A percentile compares a stretch with the other conserved stretches of the same genome.
Conservation (phyloP, 2,113 vertebrate species). For the Brachyhypopomus gauderio region DNA sequence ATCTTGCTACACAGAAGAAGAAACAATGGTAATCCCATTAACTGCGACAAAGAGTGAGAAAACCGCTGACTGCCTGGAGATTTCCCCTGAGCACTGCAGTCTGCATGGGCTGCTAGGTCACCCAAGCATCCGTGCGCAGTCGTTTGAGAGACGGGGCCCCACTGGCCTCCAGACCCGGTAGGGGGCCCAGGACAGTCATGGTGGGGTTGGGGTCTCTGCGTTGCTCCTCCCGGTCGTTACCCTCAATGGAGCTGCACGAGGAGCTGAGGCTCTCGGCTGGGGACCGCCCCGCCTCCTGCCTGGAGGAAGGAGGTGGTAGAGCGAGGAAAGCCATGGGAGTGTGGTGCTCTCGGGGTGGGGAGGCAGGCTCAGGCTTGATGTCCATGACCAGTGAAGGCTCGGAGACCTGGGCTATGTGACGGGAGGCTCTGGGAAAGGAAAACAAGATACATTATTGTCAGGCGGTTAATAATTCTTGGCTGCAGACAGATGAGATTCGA, state of each 20-base stretch:
- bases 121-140: conserved; percentile 92
- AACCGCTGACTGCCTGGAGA: background rate
- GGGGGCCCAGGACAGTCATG: conserved; percentile 71
- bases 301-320: conserved; percentile 64
- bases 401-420: conserved; percentile 84
- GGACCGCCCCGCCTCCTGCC: conserved; percentile 86
- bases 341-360: conserved; percentile 83
- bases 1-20: conserved; percentile 39
- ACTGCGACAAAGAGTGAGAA: conserved; percentile 38
- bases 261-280: conserved; percentile 91
- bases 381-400: conserved; percentile 86
- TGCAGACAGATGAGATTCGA: too few relatives aligned
- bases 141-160: conserved; percentile 89
- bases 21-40: conserved; percentile 39
- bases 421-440: conserved; percentile 73
- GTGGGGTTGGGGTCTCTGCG: conserved; percentile 82
- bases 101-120: conserved; percentile 77
- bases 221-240: conserved; percentile 85
- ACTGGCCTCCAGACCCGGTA: conserved; percentile 73
- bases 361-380: conserved; percentile 94
- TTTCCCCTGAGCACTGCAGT: background rate
- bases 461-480: background rate
- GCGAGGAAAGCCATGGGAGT: conserved; percentile 73
- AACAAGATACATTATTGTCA: background rate
- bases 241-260: conserved; percentile 92